These are phyloP conservation scores for Pogonomyrmex barbatus DNA, from an alignment of 1,140 invertebrate species.

Conservation along the genomic window DNA sequence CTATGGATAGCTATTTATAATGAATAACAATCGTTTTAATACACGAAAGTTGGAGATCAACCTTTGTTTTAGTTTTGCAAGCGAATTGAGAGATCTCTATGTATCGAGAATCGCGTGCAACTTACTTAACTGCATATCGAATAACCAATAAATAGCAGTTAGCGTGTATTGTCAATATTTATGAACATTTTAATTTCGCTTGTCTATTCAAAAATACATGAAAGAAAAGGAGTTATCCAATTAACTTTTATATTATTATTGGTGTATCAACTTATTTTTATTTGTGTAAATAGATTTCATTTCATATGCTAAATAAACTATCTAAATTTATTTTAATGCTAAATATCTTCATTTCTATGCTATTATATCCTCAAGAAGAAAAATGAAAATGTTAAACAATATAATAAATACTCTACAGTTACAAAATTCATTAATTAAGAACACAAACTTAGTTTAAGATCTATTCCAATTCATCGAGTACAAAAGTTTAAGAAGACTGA, in stretches of 20 bases:
- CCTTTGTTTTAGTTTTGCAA: slow-evolving; percentile 19
- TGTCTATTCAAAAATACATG: neutral
- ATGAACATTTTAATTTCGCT: slow-evolving; percentile 25
- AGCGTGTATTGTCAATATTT: slow-evolving; percentile 41
- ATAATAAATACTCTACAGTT: neutral
- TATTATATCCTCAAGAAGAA: neutral
- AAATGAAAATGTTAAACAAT: neutral
- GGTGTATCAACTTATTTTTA: neutral
- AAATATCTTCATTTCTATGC: neutral
- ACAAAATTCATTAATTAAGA: neutral
- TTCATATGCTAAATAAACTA: neutral
- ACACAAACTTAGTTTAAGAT: neutral
- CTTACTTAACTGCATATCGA: neutral
- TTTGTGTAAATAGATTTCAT: neutral
- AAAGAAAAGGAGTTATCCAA: neutral
- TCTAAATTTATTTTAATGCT: too few species aligned
- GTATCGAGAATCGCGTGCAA: slow-evolving; percentile 33
- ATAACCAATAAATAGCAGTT: slow-evolving; percentile 40
- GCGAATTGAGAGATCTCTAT: neutral
- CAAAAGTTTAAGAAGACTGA: neutral
- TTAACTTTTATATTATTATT: neutral
- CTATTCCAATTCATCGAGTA: neutral
- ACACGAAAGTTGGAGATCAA: slow-evolving; percentile 35
- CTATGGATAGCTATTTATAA: neutral
- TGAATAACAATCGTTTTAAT: slow-evolving; percentile 13